These are phyloP conservation scores for Clusia tigrina DNA, from an alignment of 2,888 invertebrate genomes.

Conservation along the genomic window DNA sequence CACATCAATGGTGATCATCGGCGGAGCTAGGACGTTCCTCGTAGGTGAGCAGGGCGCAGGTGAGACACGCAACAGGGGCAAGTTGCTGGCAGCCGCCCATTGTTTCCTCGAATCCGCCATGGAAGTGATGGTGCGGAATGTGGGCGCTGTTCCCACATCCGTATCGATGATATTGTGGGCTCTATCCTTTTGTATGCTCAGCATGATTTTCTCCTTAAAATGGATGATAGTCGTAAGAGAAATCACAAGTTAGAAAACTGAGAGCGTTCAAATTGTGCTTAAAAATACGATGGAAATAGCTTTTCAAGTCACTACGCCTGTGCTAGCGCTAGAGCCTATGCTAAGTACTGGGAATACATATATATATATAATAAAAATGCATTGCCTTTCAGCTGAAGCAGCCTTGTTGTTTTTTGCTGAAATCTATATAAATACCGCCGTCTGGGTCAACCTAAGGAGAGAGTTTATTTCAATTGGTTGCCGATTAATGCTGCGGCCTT, in stretches of 20 bases:
- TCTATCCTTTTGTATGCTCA: conserved; percentile 38
- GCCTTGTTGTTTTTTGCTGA: conserved; percentile 37
- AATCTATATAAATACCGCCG: conserved; percentile 43
- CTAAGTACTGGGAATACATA: neutral
- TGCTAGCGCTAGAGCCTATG: neutral
- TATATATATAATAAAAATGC: conserved; percentile 14
- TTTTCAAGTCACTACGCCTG: neutral
- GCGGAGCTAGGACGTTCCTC: conserved; percentile 28
- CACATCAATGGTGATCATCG: conserved; percentile 50
- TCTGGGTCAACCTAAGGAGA: conserved; percentile 43
- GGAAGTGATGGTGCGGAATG: conserved; percentile 47
- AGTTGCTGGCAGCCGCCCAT: conserved; percentile 19
- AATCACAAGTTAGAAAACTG: neutral
- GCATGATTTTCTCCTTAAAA: conserved; percentile 37
- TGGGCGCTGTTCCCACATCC: conserved; percentile 45
- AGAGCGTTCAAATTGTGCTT: neutral
- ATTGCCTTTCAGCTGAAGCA: conserved; percentile 45
- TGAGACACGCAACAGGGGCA: conserved; percentile 35
- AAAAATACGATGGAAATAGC: neutral
- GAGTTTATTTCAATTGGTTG: conserved; percentile 27
- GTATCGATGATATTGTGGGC: conserved; percentile 38
- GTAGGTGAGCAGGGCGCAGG: conserved; percentile 34
- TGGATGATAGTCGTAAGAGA: neutral
- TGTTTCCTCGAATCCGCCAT: conserved; percentile 42
- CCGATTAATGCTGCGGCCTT: conserved; percentile 20